Conservation (phyloP, 2,888 invertebrate genomes). For the Polydrusus pterygomalis region DNA sequence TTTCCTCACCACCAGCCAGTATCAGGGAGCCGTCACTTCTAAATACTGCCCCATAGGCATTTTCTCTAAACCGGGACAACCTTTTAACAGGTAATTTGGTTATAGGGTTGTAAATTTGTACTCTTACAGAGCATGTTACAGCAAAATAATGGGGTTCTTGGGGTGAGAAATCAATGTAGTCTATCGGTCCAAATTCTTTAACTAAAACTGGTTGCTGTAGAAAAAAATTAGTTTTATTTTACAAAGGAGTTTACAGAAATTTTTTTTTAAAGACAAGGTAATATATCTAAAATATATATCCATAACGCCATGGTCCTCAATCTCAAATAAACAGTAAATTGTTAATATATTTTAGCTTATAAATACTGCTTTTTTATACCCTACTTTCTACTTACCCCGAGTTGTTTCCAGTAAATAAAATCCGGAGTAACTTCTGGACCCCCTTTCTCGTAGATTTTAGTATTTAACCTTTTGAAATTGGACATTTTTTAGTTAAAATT, state of each 20-base stretch:
- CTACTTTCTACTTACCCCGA: slow-evolving; percentile 78
- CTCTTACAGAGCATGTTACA: slow-evolving; percentile 92
- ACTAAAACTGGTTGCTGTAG: slow-evolving; percentile 87
- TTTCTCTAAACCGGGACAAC: slow-evolving; percentile 87
- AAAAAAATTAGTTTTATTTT: slow-evolving; percentile 11
- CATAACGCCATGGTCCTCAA: too few relatives aligned
- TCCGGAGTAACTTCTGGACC: slow-evolving; percentile 84
- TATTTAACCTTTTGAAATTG: slow-evolving; percentile 83
- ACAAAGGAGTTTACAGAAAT: too few relatives aligned
- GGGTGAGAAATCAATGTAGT: slow-evolving; percentile 93
- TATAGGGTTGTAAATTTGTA: slow-evolving; percentile 90
- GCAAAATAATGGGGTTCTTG: slow-evolving; percentile 93
- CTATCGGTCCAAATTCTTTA: slow-evolving; percentile 95
- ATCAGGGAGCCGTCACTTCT: slow-evolving; percentile 88
- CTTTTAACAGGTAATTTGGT: slow-evolving; percentile 89
- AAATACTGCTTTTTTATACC: not conserved
- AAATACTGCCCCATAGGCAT: slow-evolving; percentile 90
- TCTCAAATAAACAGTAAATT: not conserved
- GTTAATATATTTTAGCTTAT: not conserved
- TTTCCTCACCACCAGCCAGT: slow-evolving; percentile 93
- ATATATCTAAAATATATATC: too few relatives aligned
- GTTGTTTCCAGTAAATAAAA: slow-evolving; percentile 90
- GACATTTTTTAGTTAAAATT: slow-evolving; percentile 67
- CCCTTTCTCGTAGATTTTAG: slow-evolving; percentile 80
- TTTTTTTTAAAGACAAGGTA: too few relatives aligned